Base-by-base conservation (phyloP, 2,113 vertebrate species). In the Macroglossus sobrinus region DNA sequence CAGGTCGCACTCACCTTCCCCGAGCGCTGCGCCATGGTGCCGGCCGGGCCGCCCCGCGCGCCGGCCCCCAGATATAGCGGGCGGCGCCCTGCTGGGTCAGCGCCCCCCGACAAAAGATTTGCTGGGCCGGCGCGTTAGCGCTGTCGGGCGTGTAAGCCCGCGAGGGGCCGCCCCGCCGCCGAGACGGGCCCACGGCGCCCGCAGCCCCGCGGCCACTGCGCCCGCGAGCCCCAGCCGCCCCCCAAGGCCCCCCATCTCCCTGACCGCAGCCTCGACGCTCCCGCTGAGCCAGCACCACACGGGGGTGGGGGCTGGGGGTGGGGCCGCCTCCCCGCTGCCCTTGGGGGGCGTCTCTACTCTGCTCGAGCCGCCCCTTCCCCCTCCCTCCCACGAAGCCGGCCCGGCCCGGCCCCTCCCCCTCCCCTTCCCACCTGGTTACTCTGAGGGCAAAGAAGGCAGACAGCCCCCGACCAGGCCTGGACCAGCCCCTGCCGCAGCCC, bases 21-120 rank as follows among this genome's bases (percentile, higher is more conserved):
- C 7, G 99, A 99, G 97, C 99, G 99, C 81, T 99, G 99, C 53
- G 99, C 99, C 99, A 99, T 99, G 95, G 98, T 98, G n/a, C n/a
- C n/a, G 98, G 55, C 53, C 30, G 92, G 69, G 98, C 98, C 94
- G 81, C 97, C 98, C 91, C 38, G 95, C 72, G 85, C 2, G 0
- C 28, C 47, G 15, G 68, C 38, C 97, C 94, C 89, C 50, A 98
- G 99, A 98, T 99, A 99, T 99, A 99, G 82, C 50, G 0, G 22
- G 22, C 24, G 26, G 85, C 35, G 28, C 79, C 82, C 84, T 96
- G 93, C 95, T 93, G 95, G 84, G 78, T 97, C 96, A 64, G 87
- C 97, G 90, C 98, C 98, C 98, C 92, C 79, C 89, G 82, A 98
- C 98, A 99, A 99, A 99, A 98, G 98, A 99, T 99, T 98, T 98